Evolutionary conservation across 2,797 vertebrate species (phyloP), one percentile per base, ranked within the genome.

Genomic region (Atherinosoma microstoma): DNA sequence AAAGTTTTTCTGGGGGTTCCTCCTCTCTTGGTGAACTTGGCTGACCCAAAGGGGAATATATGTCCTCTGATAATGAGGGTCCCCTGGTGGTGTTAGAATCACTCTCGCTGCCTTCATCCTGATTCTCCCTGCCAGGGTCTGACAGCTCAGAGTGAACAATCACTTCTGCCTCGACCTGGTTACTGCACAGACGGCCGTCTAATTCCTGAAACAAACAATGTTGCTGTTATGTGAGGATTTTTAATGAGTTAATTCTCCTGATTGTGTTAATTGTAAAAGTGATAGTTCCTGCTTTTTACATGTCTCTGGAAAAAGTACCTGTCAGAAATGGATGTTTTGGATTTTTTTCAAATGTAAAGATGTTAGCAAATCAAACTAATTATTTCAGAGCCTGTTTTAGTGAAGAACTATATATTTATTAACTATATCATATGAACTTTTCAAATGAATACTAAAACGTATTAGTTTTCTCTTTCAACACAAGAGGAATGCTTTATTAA

Each of bases 121-220:
- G 71, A 60, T 76, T 80, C 62, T 75, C 86, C 45, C 81, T 92
- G 67, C 76, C 85, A 20, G 93, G 94, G 22, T 97, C 95, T 10
- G 95, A 94, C 70, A 97, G 95, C 91, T 97, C 97, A 0, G 97
- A 98, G 88, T 99, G 98, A 78, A 99, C 97, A 0, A 98, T 98
- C 84, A 99, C 97, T 40, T 98, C 96, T 0, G 98, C 98, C 88
- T 99, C 96, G 60, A 99, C 95, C 89, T 96, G 96, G 90, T 97
- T 96, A 56, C 94, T 92, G 87, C 83, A 92, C 8, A 94, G 85
- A 66, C 80, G 94, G 84, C 94, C 96, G 54, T 90, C 94, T 4
- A 87, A 62, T 49, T 93, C 95, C 97, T 98, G 88, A 12, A 89
- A 87, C 24, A 40, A 82, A 82, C 18, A 75, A 79, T 16, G 40